These are phyloP conservation scores for Anguilla obscura DNA, from an alignment of 2,797 vertebrate genomes.

Conservation along the genomic window DNA sequence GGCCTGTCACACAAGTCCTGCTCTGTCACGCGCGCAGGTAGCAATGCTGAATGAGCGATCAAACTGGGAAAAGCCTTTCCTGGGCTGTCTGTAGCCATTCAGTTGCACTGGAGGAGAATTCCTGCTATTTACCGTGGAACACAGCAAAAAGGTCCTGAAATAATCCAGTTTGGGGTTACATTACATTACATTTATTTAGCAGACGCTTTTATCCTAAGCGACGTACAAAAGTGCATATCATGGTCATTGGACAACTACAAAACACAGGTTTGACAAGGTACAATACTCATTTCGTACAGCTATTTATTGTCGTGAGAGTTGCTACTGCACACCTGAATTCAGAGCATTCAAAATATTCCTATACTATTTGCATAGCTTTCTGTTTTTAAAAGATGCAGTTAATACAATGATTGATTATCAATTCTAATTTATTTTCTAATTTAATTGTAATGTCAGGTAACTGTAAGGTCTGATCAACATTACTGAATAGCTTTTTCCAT, in stretches of 20 bases:
- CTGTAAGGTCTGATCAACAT: not conserved
- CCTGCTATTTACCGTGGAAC: not conserved
- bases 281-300: no score
- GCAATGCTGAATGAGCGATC: conserved; percentile 11
- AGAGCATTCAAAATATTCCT: not conserved
- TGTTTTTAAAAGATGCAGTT: not conserved
- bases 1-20: not conserved
- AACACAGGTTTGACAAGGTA: no score
- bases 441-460: not conserved
- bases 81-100: conserved; percentile 1
- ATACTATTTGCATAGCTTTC: not conserved
- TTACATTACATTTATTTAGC: no score
- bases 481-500: not conserved
- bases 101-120: not conserved
- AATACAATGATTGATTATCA: not conserved
- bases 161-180: not conserved
- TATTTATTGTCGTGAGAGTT: not conserved
- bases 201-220: no score
- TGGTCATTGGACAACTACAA: no score
- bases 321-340: not conserved
- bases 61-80: not conserved
- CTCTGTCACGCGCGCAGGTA: not conserved
- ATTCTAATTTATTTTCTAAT: not conserved
- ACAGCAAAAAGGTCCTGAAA: not conserved
- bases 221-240: no score